Percentiles rank a stretch among this genome's conserved stretches.
These are phyloP conservation scores for Metacarcinus magister DNA, from an alignment of 2,888 invertebrate genomes.

Conservation along the genomic window DNA sequence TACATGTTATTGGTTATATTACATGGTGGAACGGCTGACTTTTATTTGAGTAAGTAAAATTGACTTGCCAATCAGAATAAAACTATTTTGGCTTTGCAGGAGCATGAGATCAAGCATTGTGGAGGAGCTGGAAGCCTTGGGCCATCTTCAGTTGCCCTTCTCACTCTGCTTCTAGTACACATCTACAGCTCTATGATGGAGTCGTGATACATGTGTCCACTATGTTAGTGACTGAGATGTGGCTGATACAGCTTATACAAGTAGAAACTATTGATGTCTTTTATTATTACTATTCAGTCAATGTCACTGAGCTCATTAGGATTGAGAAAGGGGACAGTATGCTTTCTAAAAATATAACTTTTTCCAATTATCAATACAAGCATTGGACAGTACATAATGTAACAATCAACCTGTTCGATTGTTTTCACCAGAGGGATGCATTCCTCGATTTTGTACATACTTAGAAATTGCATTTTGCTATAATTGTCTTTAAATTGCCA, in stretches of 20 bases:
- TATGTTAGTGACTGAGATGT: conserved; percentile 14
- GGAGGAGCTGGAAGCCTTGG: conserved; percentile 72
- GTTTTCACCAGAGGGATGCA: background rate
- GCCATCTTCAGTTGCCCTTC: conserved; percentile 60
- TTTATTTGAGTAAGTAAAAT: background rate
- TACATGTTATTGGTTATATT: background rate
- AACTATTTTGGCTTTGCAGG: conserved; percentile 56
- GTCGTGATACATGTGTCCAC: conserved; percentile 74
- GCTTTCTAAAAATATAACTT: background rate
- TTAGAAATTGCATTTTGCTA: background rate
- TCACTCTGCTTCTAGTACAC: conserved; percentile 65
- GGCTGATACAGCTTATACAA: conserved; percentile 30
- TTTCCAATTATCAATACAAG: conserved; percentile 6
- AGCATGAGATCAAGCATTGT: conserved; percentile 74
- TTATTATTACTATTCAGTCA: background rate
- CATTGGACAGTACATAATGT: background rate
- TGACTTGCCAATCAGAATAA: background rate
- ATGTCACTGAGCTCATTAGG: conserved; percentile 34
- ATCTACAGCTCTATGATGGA: conserved; percentile 61
- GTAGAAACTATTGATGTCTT: conserved; percentile 32
- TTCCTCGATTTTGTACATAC: conserved; percentile 55
- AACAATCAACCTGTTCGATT: background rate
- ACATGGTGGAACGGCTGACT: background rate
- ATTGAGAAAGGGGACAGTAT: background rate
- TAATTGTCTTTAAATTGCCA: background rate